A percentile compares a stretch with the other conserved stretches of the same genome.
Conservation (phyloP, 2,888 invertebrate species). For the Meganola albula region DNA sequence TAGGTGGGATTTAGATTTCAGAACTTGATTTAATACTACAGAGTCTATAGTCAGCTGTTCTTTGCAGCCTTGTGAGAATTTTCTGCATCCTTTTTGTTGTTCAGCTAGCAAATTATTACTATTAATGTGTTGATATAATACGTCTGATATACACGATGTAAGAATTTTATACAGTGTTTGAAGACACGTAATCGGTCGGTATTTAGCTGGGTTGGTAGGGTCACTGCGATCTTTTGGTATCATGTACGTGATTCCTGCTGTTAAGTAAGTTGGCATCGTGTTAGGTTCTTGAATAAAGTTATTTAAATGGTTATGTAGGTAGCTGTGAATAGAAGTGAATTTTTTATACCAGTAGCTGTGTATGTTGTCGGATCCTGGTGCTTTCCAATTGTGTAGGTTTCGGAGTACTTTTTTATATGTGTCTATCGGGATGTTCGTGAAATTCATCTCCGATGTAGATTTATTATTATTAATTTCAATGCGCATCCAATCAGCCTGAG, state of each 20-base stretch:
- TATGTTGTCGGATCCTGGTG: constrained; percentile 16
- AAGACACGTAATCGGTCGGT: constrained; percentile 28
- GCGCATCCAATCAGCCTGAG: neutral
- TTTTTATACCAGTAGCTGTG: constrained; percentile 22
- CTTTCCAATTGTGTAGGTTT: constrained; percentile 17
- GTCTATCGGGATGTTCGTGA: constrained; percentile 11
- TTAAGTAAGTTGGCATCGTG: constrained; percentile 12
- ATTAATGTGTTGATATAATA: neutral
- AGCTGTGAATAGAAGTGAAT: constrained; percentile 7
- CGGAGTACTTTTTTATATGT: constrained; percentile 5
- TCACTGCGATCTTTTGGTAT: constrained; percentile 22
- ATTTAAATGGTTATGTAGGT: constrained; percentile 8
- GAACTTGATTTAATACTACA: neutral
- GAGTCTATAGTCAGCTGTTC: neutral
- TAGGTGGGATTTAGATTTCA: neutral
- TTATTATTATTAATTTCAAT: neutral
- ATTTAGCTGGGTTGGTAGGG: constrained; percentile 21
- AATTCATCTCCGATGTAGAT: constrained; percentile 16
- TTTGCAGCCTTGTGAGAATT: constrained; percentile 10
- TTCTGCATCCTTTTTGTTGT: constrained; percentile 12
- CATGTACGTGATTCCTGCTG: constrained; percentile 14
- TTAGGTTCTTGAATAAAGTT: constrained; percentile 9
- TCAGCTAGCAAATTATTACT: constrained; percentile 11
- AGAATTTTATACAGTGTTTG: constrained; percentile 4
- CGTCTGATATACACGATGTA: neutral